Evolutionary conservation across 2,113 vertebrate species (phyloP).

Genomic region (Helogale parvula): DNA sequence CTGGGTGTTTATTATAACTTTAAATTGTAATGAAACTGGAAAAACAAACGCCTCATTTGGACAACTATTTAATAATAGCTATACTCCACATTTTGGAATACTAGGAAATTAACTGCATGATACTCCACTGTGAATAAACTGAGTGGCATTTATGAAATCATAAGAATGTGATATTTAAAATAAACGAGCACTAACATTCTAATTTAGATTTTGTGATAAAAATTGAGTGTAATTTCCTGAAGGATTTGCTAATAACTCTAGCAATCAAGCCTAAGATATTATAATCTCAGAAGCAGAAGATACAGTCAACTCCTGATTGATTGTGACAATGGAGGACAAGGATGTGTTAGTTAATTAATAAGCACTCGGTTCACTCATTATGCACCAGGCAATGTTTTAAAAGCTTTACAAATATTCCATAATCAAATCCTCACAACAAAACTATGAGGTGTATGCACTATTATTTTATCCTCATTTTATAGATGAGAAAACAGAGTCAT

Average conservation of each 20-base stretch:
- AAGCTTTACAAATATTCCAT: not conserved
- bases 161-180: not conserved
- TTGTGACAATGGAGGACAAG: not conserved
- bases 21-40: not conserved
- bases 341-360: not conserved
- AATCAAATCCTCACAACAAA: not conserved
- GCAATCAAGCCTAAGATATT: not conserved
- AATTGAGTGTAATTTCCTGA: not conserved
- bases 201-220: not conserved
- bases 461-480: not conserved
- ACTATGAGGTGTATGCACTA: not conserved
- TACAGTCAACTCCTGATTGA: not conserved
- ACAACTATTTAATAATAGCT: not conserved
- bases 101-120: not conserved
- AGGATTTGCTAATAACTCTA: not conserved
- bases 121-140: not conserved
- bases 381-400: not conserved
- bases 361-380: not conserved
- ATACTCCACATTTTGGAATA: not conserved
- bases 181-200: not conserved
- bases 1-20: not conserved
- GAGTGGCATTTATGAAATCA: not conserved
- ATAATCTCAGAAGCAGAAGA: not conserved
- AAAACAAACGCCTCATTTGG: not conserved
- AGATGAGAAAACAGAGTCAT: not conserved